Evolutionary conservation across 2,797 vertebrate genomes (phyloP).

Genomic region (Malacoctenus gilli): DNA sequence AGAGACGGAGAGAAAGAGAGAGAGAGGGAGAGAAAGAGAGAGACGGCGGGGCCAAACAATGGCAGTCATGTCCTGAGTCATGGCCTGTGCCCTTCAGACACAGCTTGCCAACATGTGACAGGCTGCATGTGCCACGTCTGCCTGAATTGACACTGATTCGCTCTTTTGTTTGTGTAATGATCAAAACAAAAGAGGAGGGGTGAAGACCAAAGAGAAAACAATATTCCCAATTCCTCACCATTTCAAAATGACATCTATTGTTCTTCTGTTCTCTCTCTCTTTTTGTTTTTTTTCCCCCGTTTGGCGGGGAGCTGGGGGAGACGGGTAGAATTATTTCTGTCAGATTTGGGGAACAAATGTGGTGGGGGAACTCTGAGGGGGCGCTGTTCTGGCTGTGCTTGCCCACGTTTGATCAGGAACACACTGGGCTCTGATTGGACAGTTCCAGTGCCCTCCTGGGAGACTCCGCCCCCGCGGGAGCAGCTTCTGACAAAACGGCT

Average conservation of each 20-base stretch:
- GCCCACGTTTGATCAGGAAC: slow-evolving; percentile 76
- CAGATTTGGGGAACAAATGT: slow-evolving; percentile 74
- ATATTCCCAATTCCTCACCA: slow-evolving; percentile 53
- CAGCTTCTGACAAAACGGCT: slow-evolving; percentile 82
- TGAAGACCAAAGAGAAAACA: slow-evolving; percentile 52
- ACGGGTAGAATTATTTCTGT: slow-evolving; percentile 69
- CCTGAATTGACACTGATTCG: slow-evolving; percentile 43
- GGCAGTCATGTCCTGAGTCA: slow-evolving; percentile 68
- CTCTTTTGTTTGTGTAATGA: slow-evolving; percentile 65
- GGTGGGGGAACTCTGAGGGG: slow-evolving; percentile 67
- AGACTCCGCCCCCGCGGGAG: slow-evolving; percentile 79
- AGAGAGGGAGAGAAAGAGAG: slow-evolving; percentile 20
- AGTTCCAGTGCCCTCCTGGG: slow-evolving; percentile 77
- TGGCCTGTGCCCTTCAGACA: slow-evolving; percentile 61
- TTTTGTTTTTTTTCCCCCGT: slow-evolving; percentile 36
- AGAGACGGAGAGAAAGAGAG: slow-evolving; percentile 23
- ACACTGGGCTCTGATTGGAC: slow-evolving; percentile 74
- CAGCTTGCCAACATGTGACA: slow-evolving; percentile 47
- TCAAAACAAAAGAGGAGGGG: slow-evolving; percentile 45
- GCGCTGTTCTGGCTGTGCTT: slow-evolving; percentile 74
- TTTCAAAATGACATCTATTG: slow-evolving; percentile 73
- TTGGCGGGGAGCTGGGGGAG: slow-evolving; percentile 37
- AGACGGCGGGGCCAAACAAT: slow-evolving; percentile 38
- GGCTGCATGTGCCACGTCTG: slow-evolving; percentile 33
- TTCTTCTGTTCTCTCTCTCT: slow-evolving; percentile 58